Evolutionary conservation across 2,113 vertebrate species (phyloP).

Genomic region (Hystrix cristata): DNA sequence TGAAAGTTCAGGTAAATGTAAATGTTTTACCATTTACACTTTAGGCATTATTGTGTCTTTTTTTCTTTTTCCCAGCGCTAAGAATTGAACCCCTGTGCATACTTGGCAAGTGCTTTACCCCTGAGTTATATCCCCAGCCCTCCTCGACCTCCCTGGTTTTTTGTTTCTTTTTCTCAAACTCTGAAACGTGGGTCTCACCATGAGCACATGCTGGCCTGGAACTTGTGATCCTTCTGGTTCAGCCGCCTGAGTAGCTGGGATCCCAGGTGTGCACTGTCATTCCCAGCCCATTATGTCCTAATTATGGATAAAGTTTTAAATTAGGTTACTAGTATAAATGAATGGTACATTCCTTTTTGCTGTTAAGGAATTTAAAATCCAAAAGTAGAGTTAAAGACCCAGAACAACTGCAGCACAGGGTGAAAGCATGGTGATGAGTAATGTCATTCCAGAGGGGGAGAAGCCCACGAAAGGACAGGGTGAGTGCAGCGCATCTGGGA

Average conservation of each 20-base stretch:
- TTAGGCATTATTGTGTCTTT: neutral
- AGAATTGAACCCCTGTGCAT: neutral
- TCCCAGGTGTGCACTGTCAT: neutral
- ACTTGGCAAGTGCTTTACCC: neutral
- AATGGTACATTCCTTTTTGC: neutral
- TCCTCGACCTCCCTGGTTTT: neutral
- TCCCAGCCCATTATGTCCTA: neutral
- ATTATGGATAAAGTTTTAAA: neutral
- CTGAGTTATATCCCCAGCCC: neutral
- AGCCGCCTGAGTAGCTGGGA: neutral
- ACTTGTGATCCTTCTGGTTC: neutral
- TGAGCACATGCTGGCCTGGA: neutral
- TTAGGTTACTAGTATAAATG: neutral
- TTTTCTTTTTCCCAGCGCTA: neutral
- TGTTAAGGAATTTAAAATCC: neutral
- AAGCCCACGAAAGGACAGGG: neutral
- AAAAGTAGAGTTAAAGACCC: neutral
- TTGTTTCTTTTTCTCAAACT: neutral
- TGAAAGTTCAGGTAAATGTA: neutral
- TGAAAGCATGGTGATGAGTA: neutral
- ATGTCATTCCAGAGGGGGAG: neutral
- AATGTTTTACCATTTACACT: slow-evolving; percentile 15
- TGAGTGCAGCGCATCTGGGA: neutral
- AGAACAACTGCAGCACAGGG: neutral
- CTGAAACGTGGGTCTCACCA: neutral